A percentile compares a stretch with the other conserved stretches of the same genome.
phyloP scores from a whole-genome alignment of 2,888 invertebrate genomes.

The Polydrusus pterygomalis region DNA sequence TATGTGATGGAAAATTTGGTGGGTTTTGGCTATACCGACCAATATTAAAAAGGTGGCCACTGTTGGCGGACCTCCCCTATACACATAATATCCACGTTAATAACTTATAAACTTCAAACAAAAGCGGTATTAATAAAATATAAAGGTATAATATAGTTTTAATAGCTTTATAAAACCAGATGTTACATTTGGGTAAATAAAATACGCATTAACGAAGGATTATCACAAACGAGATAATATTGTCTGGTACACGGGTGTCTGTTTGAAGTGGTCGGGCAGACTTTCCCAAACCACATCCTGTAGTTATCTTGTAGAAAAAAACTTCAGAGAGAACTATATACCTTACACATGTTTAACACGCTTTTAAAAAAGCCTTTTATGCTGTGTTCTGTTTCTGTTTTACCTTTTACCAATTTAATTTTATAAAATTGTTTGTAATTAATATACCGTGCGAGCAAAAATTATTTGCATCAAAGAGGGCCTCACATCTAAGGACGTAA shows the following conservation, averaged over 20 bases:
- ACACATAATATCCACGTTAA: no score
- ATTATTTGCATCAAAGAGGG: no score
- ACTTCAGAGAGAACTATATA: conserved; percentile 19
- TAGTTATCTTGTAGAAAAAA: conserved; percentile 29
- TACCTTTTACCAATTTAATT: background rate
- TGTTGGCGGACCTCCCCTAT: no score
- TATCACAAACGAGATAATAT: conserved; percentile 42
- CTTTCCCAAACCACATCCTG: conserved; percentile 40
- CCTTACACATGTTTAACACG: conserved; percentile 38
- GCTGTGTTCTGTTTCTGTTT: conserved; percentile 8
- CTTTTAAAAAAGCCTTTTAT: conserved; percentile 26
- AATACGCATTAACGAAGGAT: conserved; percentile 35
- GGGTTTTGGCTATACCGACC: no score
- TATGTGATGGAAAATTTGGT: no score
- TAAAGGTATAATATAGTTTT: conserved; percentile 25
- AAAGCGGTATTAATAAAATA: conserved; percentile 24
- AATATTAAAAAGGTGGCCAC: no score
- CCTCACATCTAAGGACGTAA: no score
- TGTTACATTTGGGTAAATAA: conserved; percentile 31
- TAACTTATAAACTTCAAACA: conserved; percentile 30
- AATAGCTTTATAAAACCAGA: conserved; percentile 32
- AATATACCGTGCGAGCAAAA: no score
- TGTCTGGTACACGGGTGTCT: conserved; percentile 27
- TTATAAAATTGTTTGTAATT: conserved; percentile 2
- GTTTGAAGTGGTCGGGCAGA: conserved; percentile 45